Percentiles rank a stretch among this genome's conserved stretches.
phyloP scores from a whole-genome alignment of 1,140 invertebrate species.

The Dendrolimus kikuchii region DNA sequence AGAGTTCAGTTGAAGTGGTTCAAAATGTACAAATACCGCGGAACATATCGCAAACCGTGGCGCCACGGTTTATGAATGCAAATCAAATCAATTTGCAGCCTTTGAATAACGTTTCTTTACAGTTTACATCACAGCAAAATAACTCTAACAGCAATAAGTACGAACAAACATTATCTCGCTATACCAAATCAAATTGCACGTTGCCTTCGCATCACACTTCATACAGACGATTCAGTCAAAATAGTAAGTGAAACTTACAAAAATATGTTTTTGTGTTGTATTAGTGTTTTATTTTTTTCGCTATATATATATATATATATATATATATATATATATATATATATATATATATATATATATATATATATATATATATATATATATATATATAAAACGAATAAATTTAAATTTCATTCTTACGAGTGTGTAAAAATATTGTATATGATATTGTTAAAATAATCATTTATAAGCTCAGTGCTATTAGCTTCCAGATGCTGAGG shows the following conservation, averaged over 20 bases:
- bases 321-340: too few relatives aligned
- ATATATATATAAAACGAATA: too few relatives aligned
- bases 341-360: too few relatives aligned
- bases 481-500: too few relatives aligned
- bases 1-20: constrained; percentile 26
- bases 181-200: constrained; percentile 42
- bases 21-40: constrained; percentile 40
- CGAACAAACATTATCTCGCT: constrained; percentile 41
- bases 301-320: constrained; percentile 6
- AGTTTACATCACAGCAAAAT: constrained; percentile 37
- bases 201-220: constrained; percentile 36
- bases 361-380: too few relatives aligned
- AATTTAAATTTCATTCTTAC: too few relatives aligned
- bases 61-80: constrained; percentile 28
- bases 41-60: constrained; percentile 35
- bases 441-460: too few relatives aligned
- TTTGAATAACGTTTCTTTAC: constrained; percentile 37
- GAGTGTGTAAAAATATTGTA: too few relatives aligned
- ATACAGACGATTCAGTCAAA: constrained; percentile 45
- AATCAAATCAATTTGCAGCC: constrained; percentile 36
- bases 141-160: constrained; percentile 35
- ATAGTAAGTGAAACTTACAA: constrained; percentile 41
- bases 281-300: constrained; percentile 11
- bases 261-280: constrained; percentile 1
- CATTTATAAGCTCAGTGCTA: too few relatives aligned